These are phyloP conservation scores for Nylanderia fulva DNA, from an alignment of 1,140 invertebrate species.

Conservation along the genomic window DNA sequence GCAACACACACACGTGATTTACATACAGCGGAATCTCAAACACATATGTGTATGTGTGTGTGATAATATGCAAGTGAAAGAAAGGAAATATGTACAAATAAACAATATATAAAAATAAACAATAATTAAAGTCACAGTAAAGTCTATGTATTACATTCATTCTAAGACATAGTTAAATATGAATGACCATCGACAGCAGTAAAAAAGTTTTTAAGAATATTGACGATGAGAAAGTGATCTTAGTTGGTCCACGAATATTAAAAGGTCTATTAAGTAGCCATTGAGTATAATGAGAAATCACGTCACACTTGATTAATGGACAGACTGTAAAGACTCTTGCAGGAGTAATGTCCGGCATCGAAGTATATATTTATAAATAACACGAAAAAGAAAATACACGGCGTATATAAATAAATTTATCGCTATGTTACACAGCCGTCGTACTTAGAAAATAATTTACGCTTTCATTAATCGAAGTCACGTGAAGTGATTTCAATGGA, in stretches of 20 bases:
- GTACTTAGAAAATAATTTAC: conserved; percentile 34
- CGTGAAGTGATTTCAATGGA: conserved; percentile 10
- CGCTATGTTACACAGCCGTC: background rate
- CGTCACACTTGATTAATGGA: conserved; percentile 4
- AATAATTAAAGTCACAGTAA: too few species aligned
- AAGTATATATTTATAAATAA: conserved; percentile 26
- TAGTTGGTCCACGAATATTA: background rate
- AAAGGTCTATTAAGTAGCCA: conserved; percentile 14
- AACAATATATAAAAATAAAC: too few species aligned
- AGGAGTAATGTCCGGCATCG: background rate
- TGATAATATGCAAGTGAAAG: too few species aligned
- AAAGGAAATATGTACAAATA: too few species aligned
- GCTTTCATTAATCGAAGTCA: conserved; percentile 39
- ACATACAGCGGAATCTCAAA: too few species aligned
- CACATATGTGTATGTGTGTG: too few species aligned
- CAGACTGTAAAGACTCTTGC: background rate
- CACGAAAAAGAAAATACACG: background rate
- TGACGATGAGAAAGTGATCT: background rate
- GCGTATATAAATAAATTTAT: background rate
- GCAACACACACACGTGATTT: background rate
- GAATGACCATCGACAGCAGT: background rate
- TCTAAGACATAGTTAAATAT: background rate
- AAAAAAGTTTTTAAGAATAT: conserved; percentile 1
- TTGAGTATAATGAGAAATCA: conserved; percentile 17
- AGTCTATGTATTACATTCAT: too few species aligned